Evolutionary conservation across 2,113 vertebrate species (phyloP).

Genomic region (Leucopsar rothschildi): DNA sequence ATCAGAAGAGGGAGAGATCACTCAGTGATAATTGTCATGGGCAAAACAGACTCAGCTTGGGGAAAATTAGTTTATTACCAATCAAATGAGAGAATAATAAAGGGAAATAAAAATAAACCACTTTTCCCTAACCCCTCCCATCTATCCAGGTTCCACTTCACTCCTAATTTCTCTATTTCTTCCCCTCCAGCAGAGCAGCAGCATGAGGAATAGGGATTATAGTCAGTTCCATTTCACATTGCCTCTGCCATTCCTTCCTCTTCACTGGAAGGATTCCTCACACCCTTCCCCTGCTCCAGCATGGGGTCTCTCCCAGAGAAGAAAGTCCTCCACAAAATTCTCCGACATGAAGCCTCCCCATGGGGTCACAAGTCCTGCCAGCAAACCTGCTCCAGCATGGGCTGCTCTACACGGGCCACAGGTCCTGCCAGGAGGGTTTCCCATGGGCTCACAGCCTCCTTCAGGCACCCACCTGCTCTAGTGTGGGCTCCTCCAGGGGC

Average conservation of each 20-base stretch:
- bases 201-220: too few species aligned
- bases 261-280: not conserved
- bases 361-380: not conserved
- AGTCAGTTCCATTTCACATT: accelerated
- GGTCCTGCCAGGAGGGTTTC: not conserved
- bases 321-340: not conserved
- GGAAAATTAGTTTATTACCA: not conserved
- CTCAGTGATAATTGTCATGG: not conserved
- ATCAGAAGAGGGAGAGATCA: not conserved
- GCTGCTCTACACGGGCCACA: not conserved
- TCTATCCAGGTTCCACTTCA: not conserved
- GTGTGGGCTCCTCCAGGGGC: too few species aligned
- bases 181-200: not conserved
- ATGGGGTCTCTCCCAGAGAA: not conserved
- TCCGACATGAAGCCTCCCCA: accelerated
- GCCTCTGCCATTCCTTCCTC: not conserved
- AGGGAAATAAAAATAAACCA: not conserved
- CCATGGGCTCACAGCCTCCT: not conserved
- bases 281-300: not conserved
- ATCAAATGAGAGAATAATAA: not conserved
- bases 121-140: not conserved
- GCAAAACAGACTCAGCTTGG: not conserved
- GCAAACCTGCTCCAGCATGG: not conserved
- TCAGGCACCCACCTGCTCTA: not conserved
- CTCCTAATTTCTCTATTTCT: not conserved